Conservation (phyloP, 2,797 vertebrate genomes). For the Eurystomus glaucurus region DNA sequence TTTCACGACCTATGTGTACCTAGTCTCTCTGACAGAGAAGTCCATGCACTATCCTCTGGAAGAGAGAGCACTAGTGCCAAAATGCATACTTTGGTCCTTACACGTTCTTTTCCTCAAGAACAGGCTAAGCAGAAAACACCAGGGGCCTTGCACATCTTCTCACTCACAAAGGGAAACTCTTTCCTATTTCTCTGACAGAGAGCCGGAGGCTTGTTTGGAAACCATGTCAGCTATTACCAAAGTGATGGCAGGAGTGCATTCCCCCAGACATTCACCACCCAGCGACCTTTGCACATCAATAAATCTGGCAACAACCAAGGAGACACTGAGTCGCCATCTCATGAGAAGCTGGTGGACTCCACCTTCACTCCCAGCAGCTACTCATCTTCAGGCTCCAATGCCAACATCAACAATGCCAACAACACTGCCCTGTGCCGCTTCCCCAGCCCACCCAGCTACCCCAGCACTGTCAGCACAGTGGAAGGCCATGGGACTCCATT, state of each 20-base stretch:
- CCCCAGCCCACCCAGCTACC: constrained; percentile 85
- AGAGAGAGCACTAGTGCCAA: background rate
- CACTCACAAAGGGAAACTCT: background rate
- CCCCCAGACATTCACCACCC: constrained; percentile 96
- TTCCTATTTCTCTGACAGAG: constrained; percentile 85
- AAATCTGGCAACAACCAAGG: constrained; percentile 92
- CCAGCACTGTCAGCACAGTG: constrained; percentile 89
- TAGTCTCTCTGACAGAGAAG: background rate
- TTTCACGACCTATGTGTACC: background rate
- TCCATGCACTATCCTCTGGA: background rate
- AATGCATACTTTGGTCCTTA: background rate
- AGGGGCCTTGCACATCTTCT: background rate
- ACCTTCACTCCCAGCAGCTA: constrained; percentile 98
- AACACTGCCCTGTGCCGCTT: constrained; percentile 93
- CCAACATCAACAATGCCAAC: constrained; percentile 99
- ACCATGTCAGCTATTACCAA: constrained; percentile 97
- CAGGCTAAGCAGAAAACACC: background rate
- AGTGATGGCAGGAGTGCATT: constrained; percentile 91
- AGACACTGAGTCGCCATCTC: constrained; percentile 93
- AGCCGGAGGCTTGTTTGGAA: constrained; percentile 95
- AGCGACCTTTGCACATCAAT: constrained; percentile 96
- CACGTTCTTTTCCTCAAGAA: background rate
- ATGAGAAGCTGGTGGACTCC: constrained; percentile 97
- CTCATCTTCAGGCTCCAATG: constrained; percentile 96
- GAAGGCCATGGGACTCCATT: constrained; percentile 89